Evolutionary conservation across 2,797 vertebrate genomes (phyloP).

Genomic region (Sciurus vulgaris): DNA sequence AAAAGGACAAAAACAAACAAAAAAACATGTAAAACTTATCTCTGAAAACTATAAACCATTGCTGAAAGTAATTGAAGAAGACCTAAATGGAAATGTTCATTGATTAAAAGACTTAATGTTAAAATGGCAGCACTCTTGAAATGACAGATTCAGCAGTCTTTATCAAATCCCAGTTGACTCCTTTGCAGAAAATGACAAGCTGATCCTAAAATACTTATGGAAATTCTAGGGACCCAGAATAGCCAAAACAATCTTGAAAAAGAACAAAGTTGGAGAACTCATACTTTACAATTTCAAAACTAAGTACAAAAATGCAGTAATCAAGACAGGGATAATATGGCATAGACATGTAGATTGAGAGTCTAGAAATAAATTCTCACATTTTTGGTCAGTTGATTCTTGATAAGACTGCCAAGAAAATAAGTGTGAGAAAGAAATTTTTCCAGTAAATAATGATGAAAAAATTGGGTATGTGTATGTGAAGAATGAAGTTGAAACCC

Average conservation of each 20-base stretch:
- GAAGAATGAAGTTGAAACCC: background rate
- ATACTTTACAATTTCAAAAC: background rate
- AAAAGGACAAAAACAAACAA: background rate
- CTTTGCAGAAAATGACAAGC: slow-evolving; percentile 37
- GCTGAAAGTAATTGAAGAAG: background rate
- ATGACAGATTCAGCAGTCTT: background rate
- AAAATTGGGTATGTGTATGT: background rate
- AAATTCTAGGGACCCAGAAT: background rate
- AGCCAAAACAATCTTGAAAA: background rate
- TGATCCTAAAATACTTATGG: background rate
- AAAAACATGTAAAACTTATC: background rate
- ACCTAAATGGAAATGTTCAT: slow-evolving; percentile 1
- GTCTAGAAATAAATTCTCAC: background rate
- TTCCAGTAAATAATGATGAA: background rate
- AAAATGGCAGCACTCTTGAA: background rate
- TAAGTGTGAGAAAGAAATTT: background rate
- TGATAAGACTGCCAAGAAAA: background rate
- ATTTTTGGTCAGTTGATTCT: background rate
- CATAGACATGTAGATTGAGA: background rate
- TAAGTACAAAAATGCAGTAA: background rate
- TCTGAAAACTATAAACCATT: slow-evolving; percentile 23
- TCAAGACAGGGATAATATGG: background rate
- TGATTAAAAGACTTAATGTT: background rate
- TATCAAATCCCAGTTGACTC: background rate
- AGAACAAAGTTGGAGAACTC: background rate